These are phyloP conservation scores for Lophotis ruficrista DNA, from an alignment of 2,113 vertebrate genomes.

Conservation along the genomic window DNA sequence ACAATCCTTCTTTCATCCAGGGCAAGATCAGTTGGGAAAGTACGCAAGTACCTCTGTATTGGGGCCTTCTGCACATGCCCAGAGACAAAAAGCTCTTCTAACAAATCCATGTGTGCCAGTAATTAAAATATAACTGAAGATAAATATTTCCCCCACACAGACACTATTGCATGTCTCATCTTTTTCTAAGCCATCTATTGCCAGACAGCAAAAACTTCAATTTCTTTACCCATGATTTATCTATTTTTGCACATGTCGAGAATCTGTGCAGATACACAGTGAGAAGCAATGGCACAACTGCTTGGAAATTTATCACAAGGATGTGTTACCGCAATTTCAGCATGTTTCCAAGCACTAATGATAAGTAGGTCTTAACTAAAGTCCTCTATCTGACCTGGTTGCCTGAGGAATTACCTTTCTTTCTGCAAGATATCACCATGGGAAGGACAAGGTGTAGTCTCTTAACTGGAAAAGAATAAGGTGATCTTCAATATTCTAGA, in stretches of 20 bases:
- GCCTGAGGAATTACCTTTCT: background rate
- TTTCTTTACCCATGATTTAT: background rate
- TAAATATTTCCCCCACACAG: background rate
- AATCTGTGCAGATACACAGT: background rate
- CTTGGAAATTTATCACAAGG: background rate
- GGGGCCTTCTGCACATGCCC: background rate
- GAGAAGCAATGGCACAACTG: background rate
- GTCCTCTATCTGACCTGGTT: background rate
- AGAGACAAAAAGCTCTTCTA: background rate
- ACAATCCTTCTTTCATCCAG: background rate
- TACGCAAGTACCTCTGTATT: background rate
- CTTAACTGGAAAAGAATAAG: background rate
- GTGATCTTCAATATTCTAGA: background rate
- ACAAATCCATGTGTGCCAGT: background rate
- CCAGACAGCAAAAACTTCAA: background rate
- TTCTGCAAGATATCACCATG: background rate
- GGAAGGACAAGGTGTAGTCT: background rate
- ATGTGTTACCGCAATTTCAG: background rate
- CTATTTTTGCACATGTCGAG: background rate
- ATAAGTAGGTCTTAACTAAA: background rate
- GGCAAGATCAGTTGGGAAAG: background rate
- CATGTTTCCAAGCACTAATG: background rate
- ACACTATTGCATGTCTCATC: background rate
- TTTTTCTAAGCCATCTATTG: background rate
- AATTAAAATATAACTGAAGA: background rate